These are phyloP conservation scores for Oryzias dopingdopingensis DNA, from an alignment of 2,797 vertebrate genomes.

Conservation along the genomic window DNA sequence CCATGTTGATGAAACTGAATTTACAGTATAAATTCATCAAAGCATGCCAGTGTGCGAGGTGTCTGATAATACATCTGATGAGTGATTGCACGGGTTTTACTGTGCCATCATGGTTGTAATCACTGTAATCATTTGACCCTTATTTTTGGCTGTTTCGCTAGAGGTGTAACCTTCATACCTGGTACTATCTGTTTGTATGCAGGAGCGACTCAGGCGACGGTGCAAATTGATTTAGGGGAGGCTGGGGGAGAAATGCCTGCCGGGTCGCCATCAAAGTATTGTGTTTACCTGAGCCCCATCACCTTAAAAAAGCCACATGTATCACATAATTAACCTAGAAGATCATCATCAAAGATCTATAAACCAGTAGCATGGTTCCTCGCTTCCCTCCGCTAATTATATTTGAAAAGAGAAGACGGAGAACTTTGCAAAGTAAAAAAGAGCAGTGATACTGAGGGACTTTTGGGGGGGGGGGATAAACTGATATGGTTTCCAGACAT, in stretches of 20 bases:
- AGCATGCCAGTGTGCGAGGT: slow-evolving; percentile 48
- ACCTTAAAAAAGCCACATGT: slow-evolving; percentile 80
- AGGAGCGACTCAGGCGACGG: slow-evolving; percentile 65
- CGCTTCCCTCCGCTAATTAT: slow-evolving; percentile 72
- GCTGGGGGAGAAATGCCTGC: slow-evolving; percentile 64
- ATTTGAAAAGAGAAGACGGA: slow-evolving; percentile 43
- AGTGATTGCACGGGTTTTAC: slow-evolving; percentile 58
- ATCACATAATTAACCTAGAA: slow-evolving; percentile 81
- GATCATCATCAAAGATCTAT: slow-evolving; percentile 83
- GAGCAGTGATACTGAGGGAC: slow-evolving; percentile 35
- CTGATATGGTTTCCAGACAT: slow-evolving; percentile 32
- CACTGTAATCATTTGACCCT: slow-evolving; percentile 66
- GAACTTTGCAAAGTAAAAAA: slow-evolving; percentile 35
- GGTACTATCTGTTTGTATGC: slow-evolving; percentile 56
- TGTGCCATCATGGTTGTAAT: slow-evolving; percentile 63
- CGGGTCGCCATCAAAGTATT: slow-evolving; percentile 77
- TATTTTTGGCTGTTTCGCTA: slow-evolving; percentile 51
- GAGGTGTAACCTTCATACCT: slow-evolving; percentile 63
- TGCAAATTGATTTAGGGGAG: slow-evolving; percentile 76
- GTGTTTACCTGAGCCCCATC: slow-evolving; percentile 77
- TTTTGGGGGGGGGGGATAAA: slow-evolving; percentile 45
- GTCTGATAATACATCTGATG: slow-evolving; percentile 54
- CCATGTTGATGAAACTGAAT: slow-evolving; percentile 71
- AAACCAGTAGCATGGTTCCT: slow-evolving; percentile 77
- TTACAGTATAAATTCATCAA: slow-evolving; percentile 65